These are phyloP conservation scores for Apodemus sylvaticus DNA, from an alignment of 2,113 vertebrate genomes.

Conservation along the genomic window DNA sequence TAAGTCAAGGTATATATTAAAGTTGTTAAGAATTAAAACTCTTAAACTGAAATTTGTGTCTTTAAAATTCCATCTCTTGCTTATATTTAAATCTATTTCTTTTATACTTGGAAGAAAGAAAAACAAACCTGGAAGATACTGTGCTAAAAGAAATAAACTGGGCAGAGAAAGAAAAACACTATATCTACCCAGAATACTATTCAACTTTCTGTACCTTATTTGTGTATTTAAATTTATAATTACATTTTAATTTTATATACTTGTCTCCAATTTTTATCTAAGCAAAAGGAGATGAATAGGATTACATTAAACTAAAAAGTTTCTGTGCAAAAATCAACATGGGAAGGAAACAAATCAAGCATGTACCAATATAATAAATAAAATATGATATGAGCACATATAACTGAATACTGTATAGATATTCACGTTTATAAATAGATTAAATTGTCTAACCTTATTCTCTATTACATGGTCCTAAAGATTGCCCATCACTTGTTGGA, in stretches of 20 bases:
- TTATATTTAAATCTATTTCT: background rate
- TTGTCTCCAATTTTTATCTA: background rate
- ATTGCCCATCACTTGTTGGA: background rate
- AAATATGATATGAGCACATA: background rate
- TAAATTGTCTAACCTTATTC: background rate
- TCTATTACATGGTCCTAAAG: background rate
- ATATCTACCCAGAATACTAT: background rate
- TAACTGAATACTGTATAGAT: background rate
- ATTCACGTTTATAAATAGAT: background rate
- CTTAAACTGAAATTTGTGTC: background rate
- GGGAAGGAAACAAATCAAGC: background rate
- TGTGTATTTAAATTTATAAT: background rate
- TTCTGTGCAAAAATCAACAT: background rate
- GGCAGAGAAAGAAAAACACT: background rate
- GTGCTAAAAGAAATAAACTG: background rate
- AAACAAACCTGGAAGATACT: background rate
- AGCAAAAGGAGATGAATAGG: background rate
- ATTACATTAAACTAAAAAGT: background rate
- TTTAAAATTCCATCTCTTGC: background rate
- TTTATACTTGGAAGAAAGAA: background rate
- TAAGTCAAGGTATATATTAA: background rate
- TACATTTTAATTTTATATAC: background rate
- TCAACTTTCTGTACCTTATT: background rate
- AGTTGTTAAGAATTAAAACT: background rate
- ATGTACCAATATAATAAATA: background rate